Conservation (phyloP, 2,113 vertebrate genomes). For the Campylomormyrus tamandua region DNA sequence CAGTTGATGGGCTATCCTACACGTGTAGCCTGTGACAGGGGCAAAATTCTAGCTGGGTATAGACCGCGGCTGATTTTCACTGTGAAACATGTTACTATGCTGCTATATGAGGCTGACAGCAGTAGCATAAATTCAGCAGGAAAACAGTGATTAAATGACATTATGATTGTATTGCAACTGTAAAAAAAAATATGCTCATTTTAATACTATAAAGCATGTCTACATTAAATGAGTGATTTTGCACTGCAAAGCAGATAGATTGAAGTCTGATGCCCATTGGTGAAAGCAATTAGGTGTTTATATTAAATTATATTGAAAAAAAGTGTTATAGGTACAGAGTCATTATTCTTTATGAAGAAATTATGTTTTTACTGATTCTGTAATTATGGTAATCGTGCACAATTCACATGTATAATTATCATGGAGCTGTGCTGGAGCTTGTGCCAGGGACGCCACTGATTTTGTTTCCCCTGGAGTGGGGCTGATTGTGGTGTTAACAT, state of each 20-base stretch:
- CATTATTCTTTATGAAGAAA: background rate
- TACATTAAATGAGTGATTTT: background rate
- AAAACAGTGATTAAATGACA: background rate
- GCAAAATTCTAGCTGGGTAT: background rate
- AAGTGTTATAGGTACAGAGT: background rate
- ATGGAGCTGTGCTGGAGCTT: background rate
- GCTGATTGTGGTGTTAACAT: conserved; percentile 15
- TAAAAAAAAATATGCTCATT: background rate
- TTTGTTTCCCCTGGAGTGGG: conserved; percentile 1
- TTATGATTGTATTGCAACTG: background rate
- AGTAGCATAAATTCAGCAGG: background rate
- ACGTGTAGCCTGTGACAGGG: background rate
- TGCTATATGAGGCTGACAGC: background rate
- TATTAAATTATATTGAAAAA: background rate
- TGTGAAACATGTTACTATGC: background rate
- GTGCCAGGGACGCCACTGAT: too few species aligned
- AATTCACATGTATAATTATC: background rate
- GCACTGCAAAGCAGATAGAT: background rate
- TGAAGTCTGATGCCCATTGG: background rate
- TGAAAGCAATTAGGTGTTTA: background rate
- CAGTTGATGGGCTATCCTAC: background rate
- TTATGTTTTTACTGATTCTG: background rate
- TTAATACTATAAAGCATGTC: background rate
- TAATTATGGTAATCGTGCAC: background rate
- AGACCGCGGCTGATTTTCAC: background rate